phyloP scores from a whole-genome alignment of 2,113 vertebrate species.

The Dryoscopus gambensis region DNA sequence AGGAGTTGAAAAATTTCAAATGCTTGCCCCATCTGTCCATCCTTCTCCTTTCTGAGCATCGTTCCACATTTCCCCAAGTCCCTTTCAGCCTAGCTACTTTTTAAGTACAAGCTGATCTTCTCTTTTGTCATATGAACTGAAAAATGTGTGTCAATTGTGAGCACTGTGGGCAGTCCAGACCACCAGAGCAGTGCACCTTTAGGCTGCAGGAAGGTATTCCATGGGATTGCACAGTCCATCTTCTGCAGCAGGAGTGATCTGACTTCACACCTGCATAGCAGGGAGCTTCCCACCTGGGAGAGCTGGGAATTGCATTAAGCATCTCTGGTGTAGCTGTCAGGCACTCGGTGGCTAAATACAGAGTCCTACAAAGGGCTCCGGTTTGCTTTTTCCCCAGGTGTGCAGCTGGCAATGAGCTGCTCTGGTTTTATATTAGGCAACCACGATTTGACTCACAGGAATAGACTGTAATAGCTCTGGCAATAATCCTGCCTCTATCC shows the following conservation, averaged over 20 bases:
- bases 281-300: neutral
- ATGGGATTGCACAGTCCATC: neutral
- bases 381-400: neutral
- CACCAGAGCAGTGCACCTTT: neutral
- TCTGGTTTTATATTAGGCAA: neutral
- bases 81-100: neutral
- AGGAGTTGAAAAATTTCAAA: neutral
- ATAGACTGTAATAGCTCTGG: neutral
- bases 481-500: neutral
- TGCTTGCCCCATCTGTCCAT: neutral
- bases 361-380: neutral
- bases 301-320: neutral
- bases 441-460: neutral
- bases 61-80: neutral
- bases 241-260: neutral
- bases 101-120: neutral
- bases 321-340: neutral
- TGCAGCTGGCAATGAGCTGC: neutral
- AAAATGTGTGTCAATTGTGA: accelerated
- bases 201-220: neutral
- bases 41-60: neutral
- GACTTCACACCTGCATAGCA: neutral
- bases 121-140: neutral
- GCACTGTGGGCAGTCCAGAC: neutral
- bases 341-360: neutral